phyloP scores from a whole-genome alignment of 2,888 invertebrate genomes.

The Yponomeuta evonymella region DNA sequence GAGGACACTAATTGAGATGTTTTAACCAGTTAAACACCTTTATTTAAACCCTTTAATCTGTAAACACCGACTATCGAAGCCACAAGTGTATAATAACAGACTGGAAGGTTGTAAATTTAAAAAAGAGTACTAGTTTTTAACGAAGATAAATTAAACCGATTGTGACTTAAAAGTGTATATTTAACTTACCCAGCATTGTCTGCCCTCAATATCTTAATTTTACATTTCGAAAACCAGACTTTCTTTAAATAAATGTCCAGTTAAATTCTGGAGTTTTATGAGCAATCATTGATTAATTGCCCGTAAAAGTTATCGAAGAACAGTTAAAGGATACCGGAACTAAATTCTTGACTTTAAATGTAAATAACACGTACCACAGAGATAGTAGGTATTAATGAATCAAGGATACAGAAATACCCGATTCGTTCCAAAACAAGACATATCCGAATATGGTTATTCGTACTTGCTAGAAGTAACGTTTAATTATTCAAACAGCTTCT shows the following conservation, averaged over 20 bases:
- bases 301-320: not conserved
- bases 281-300: not conserved
- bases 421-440: not conserved
- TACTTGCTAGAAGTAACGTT: not conserved
- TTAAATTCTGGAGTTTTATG: not conserved
- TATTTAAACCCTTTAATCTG: constrained; percentile 22
- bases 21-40: constrained; percentile 38
- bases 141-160: constrained; percentile 9
- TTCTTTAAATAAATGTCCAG: not conserved
- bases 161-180: constrained; percentile 5
- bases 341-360: not conserved
- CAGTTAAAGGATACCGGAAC: not conserved
- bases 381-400: not conserved
- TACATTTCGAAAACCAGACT: not conserved
- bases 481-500: not conserved
- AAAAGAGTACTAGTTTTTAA: constrained; percentile 10
- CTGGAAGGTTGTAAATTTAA: constrained; percentile 10
- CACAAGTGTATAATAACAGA: constrained; percentile 2
- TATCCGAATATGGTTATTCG: not conserved
- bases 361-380: not conserved
- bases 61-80: constrained; percentile 3
- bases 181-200: not conserved
- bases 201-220: constrained; percentile 5
- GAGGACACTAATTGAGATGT: constrained; percentile 47
- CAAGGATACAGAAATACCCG: not conserved